phyloP scores from a whole-genome alignment of 2,113 vertebrate species.

The Recurvirostra avosetta region DNA sequence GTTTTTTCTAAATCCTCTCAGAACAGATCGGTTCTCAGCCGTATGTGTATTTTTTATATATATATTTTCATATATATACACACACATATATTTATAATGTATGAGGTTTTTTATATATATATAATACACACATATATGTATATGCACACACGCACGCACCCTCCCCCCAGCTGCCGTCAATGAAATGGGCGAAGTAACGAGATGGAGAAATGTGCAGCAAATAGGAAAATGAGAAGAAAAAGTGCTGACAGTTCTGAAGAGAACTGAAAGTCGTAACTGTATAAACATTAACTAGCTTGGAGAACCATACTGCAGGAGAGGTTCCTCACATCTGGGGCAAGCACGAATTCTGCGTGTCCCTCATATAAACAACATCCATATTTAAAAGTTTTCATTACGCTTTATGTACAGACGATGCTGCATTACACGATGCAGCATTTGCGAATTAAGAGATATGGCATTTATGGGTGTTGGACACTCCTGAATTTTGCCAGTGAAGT shows the following conservation, averaged over 20 bases:
- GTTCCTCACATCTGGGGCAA: not conserved
- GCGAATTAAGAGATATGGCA: not conserved
- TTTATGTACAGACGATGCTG: not conserved
- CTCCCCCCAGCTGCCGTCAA: not conserved
- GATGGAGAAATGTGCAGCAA: not conserved
- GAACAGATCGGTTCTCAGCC: not conserved
- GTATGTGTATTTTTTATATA: not conserved
- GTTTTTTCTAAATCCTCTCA: not conserved
- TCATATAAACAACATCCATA: not conserved
- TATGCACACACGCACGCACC: accelerated
- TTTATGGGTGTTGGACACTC: not conserved
- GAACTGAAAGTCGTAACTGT: not conserved
- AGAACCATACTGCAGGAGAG: not conserved
- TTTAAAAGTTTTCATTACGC: not conserved
- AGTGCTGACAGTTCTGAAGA: not conserved
- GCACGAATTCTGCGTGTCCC: not conserved
- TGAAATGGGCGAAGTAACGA: not conserved
- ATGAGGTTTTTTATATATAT: not conserved
- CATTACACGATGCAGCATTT: not conserved
- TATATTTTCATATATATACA: not conserved
- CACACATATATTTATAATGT: too few species aligned
- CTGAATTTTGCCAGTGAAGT: not conserved
- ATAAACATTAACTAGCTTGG: not conserved
- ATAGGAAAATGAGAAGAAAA: not conserved
- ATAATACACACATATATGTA: too few species aligned